Percentiles rank a stretch among this genome's conserved stretches.
Evolutionary conservation across 2,113 vertebrate genomes (phyloP).

Genomic region (Macquaria australasica): DNA sequence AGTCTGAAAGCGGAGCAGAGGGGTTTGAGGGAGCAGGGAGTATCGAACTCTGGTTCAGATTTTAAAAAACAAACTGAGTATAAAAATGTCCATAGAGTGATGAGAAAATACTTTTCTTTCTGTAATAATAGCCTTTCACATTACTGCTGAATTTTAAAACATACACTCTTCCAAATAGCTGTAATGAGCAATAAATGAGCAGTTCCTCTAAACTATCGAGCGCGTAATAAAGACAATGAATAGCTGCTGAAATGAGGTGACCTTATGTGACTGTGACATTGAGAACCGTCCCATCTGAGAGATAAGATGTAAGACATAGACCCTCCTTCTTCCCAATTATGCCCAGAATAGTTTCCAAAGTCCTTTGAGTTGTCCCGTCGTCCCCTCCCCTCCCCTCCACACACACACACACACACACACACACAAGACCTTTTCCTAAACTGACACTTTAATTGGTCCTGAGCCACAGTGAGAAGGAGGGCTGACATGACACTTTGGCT

Average conservation of each 20-base stretch:
- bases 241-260: slow-evolving; percentile 31
- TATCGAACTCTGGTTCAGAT: background rate
- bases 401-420: slow-evolving; percentile 36
- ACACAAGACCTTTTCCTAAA: slow-evolving; percentile 38
- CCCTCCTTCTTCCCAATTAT: slow-evolving; percentile 22
- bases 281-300: background rate
- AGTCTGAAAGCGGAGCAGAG: background rate
- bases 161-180: background rate
- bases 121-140: background rate
- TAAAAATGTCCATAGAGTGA: background rate
- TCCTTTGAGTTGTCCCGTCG: background rate
- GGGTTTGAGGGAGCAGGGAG: background rate
- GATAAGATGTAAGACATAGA: background rate
- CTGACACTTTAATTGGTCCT: slow-evolving; percentile 69
- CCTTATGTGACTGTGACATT: background rate
- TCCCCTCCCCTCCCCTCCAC: background rate
- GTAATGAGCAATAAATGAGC: slow-evolving; percentile 32
- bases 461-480: slow-evolving; percentile 38
- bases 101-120: background rate
- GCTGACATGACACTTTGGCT: slow-evolving; percentile 67
- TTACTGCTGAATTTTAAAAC: slow-evolving; percentile 1
- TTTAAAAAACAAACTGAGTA: background rate
- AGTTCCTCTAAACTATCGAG: slow-evolving; percentile 30
- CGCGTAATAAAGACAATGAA: slow-evolving; percentile 42
- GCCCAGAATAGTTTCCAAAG: slow-evolving; percentile 35